Conservation (phyloP, 2,797 vertebrate species). For the Basileuterus tristriatus region DNA sequence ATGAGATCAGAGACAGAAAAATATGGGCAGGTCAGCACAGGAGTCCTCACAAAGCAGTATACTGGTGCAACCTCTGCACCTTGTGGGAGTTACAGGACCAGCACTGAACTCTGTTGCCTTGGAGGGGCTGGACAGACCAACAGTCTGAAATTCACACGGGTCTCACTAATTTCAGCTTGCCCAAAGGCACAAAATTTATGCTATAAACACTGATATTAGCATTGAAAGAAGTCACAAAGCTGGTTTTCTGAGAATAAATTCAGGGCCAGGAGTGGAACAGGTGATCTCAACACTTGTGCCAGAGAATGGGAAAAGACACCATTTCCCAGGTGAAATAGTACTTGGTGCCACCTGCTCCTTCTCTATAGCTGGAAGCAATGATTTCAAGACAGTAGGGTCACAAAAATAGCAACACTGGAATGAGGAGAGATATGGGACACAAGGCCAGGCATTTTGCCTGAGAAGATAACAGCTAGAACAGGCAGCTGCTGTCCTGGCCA, state of each 20-base stretch:
- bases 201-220: background rate
- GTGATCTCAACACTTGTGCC: background rate
- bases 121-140: background rate
- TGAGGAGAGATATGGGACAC: background rate
- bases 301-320: background rate
- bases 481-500: background rate
- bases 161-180: background rate
- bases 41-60: background rate
- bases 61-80: background rate
- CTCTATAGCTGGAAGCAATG: background rate
- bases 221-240: background rate
- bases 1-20: background rate
- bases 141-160: background rate
- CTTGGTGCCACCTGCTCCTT: background rate
- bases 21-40: background rate
- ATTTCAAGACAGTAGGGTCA: background rate
- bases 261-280: background rate
- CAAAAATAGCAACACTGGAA: conserved; percentile 41
- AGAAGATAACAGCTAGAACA: conserved; percentile 14
- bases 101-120: background rate
- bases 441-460: background rate
- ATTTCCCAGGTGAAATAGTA: background rate
- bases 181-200: background rate
- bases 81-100: background rate
- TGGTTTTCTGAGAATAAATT: background rate